Percentiles rank a stretch among this genome's conserved stretches.
Conservation (phyloP, 2,113 vertebrate species). For the Genyomyrus donnyi region DNA sequence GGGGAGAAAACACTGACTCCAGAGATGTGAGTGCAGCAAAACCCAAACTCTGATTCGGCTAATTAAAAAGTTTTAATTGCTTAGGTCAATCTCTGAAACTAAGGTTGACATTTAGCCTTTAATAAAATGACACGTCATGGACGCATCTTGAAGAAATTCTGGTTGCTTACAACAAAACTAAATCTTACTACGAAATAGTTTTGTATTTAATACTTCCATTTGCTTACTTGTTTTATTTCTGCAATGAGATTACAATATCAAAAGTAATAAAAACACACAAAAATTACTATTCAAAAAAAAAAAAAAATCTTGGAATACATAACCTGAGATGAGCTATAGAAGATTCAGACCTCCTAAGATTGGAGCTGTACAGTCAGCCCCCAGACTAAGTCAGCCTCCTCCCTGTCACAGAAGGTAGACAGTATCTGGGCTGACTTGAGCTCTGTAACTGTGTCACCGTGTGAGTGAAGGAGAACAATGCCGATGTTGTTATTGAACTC, state of each 20-base stretch:
- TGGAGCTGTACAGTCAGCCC: background rate
- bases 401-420: slow-evolving; percentile 45
- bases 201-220: background rate
- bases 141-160: background rate
- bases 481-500: slow-evolving; percentile 44
- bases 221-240: background rate
- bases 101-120: background rate
- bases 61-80: background rate
- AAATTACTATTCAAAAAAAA: background rate
- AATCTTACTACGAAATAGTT: background rate
- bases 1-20: background rate
- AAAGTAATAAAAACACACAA: background rate
- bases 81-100: background rate
- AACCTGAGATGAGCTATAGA: background rate
- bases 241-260: background rate
- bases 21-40: background rate
- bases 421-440: slow-evolving; percentile 35
- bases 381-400: background rate
- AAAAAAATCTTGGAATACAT: background rate
- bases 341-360: background rate
- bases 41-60: background rate
- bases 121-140: background rate
- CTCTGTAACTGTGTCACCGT: slow-evolving; percentile 40
- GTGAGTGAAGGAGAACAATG: slow-evolving; percentile 51
- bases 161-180: background rate